Evolutionary conservation across 2,797 vertebrate genomes (phyloP).

Genomic region (Lacerta viridis): DNA sequence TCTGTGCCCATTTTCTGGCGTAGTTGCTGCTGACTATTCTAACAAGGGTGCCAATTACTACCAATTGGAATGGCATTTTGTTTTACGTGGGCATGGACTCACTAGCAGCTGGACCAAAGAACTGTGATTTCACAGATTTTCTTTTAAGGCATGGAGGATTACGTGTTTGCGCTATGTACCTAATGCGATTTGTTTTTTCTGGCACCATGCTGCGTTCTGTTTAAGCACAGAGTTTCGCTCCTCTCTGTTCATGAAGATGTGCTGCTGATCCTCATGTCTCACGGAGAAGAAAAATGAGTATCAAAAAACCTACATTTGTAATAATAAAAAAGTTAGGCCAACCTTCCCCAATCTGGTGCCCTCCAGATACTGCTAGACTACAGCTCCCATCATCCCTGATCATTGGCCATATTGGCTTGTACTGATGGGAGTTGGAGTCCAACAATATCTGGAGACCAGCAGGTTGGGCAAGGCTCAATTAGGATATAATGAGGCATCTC

Average conservation of each 20-base stretch:
- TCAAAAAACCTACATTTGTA: too few species aligned
- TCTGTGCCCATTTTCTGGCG: neutral
- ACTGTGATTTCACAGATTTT: constrained; percentile 18
- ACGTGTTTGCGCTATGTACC: neutral
- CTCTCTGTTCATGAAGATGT: neutral
- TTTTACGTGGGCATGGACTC: neutral
- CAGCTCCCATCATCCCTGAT: too few species aligned
- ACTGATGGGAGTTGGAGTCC: too few species aligned
- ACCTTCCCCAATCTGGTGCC: too few species aligned
- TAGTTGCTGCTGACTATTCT: neutral
- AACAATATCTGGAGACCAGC: too few species aligned
- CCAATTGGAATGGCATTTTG: neutral
- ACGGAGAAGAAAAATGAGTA: neutral
- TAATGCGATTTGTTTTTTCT: neutral
- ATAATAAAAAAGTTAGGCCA: too few species aligned
- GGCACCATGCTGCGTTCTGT: neutral
- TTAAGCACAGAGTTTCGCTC: neutral
- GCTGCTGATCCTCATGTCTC: neutral
- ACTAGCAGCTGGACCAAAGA: constrained; percentile 17
- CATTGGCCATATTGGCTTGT: too few species aligned
- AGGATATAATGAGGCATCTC: too few species aligned
- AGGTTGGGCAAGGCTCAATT: too few species aligned
- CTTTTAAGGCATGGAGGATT: neutral
- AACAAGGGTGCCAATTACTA: constrained; percentile 16
- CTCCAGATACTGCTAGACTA: too few species aligned